Percentiles rank a stretch among this genome's conserved stretches.
Conservation (phyloP, 2,797 vertebrate genomes). For the Poeciliopsis gracilis region DNA sequence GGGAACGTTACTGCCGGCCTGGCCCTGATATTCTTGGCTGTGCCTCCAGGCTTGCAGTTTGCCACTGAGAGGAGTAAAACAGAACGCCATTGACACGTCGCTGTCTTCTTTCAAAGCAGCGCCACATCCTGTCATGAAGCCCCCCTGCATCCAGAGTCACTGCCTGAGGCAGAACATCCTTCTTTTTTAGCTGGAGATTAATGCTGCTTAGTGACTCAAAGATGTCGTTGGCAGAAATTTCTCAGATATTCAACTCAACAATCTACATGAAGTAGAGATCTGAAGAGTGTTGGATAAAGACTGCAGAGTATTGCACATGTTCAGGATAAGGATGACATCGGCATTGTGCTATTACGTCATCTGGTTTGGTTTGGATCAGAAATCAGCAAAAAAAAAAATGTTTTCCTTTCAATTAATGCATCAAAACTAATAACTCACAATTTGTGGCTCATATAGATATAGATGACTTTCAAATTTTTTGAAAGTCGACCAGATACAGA, state of each 20-base stretch:
- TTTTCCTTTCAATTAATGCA: background rate
- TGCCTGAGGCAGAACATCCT: constrained; percentile 23
- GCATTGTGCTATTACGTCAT: background rate
- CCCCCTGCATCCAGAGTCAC: constrained; percentile 7
- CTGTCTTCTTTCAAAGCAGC: constrained; percentile 34
- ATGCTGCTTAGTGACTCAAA: background rate
- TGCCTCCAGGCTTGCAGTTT: constrained; percentile 32
- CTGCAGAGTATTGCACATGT: constrained; percentile 14
- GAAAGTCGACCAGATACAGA: background rate
- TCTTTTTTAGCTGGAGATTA: constrained; percentile 18
- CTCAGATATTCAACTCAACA: background rate
- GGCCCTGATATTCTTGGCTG: constrained; percentile 52
- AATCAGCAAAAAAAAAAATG: background rate
- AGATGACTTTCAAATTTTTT: background rate
- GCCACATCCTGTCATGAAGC: constrained; percentile 31
- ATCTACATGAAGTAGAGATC: constrained; percentile 25
- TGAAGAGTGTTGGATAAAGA: constrained; percentile 29
- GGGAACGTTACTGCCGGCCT: constrained; percentile 24
- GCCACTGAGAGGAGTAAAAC: constrained; percentile 27
- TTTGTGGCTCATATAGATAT: background rate
- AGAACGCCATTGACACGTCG: constrained; percentile 30
- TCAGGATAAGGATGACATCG: constrained; percentile 6
- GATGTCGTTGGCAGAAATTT: constrained; percentile 10
- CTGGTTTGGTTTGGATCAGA: background rate
- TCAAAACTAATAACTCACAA: background rate